Conservation (phyloP, 2,113 vertebrate genomes). For the Leucopsar rothschildi region DNA sequence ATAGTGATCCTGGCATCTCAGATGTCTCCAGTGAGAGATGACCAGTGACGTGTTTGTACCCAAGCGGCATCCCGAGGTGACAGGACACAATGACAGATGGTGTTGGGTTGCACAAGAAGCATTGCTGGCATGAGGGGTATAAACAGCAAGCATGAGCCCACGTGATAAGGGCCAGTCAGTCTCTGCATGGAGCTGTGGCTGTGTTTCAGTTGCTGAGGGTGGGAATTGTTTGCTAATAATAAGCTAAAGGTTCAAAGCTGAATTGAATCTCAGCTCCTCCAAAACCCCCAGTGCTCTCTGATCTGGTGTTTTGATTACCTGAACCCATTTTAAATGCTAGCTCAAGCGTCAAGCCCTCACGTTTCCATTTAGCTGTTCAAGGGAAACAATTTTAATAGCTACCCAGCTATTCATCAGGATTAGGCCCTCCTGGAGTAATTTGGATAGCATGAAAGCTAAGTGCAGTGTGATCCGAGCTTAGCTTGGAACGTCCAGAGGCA, state of each 20-base stretch:
- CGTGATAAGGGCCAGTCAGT: not conserved
- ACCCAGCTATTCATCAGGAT: conserved; percentile 15
- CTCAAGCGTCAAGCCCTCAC: not conserved
- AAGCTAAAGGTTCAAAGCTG: not conserved
- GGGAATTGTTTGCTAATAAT: not conserved
- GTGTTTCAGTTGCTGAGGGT: not conserved
- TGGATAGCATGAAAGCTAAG: not conserved
- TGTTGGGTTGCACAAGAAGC: not conserved
- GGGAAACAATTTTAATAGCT: conserved; percentile 39
- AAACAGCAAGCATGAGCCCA: not conserved
- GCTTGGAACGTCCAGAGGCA: not conserved
- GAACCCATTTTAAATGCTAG: conserved; percentile 18
- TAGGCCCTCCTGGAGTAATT: not conserved
- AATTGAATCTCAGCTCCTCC: not conserved
- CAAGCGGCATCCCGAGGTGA: not conserved
- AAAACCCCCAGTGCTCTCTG: not conserved
- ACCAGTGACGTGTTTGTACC: not conserved
- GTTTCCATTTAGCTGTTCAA: conserved; percentile 34
- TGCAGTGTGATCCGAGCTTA: not conserved
- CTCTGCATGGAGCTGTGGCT: not conserved
- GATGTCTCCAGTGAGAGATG: not conserved
- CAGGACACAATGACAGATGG: not conserved
- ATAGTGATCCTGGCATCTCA: not conserved
- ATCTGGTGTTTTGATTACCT: conserved; percentile 22
- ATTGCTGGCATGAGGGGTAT: not conserved